phyloP scores from a whole-genome alignment of 2,797 vertebrate genomes.

The Rhinoraja longicauda region DNA sequence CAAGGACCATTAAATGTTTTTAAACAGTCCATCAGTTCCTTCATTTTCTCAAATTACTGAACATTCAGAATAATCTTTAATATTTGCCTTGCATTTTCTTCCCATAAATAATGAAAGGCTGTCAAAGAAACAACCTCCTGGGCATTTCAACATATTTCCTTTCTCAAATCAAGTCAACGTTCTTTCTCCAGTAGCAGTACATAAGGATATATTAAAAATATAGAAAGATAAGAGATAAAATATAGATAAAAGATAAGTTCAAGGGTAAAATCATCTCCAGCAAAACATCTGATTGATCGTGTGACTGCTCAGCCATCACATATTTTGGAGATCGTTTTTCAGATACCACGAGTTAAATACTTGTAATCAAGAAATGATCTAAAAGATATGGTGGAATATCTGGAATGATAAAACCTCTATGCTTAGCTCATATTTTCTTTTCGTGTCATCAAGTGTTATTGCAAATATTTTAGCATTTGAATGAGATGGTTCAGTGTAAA shows the following conservation, averaged over 20 bases:
- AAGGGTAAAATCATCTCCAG: background rate
- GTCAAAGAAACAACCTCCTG: background rate
- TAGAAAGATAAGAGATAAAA: background rate
- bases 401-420: too few species aligned
- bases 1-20: background rate
- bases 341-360: too few species aligned
- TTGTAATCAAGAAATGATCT: too few species aligned
- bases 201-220: background rate
- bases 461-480: background rate
- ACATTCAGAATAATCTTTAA: conserved; percentile 7
- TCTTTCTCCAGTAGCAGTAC: background rate
- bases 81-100: background rate
- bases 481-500: background rate
- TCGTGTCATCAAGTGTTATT: too few species aligned
- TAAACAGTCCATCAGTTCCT: background rate
- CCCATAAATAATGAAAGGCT: background rate
- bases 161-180: background rate
- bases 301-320: too few species aligned
- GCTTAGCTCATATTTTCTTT: too few species aligned
- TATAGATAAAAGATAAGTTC: background rate
- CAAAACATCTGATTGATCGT: background rate
- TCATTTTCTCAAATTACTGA: background rate
- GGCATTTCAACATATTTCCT: background rate
- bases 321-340: too few species aligned
- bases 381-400: too few species aligned